Conservation (phyloP, 2,888 invertebrate species). For the Lycaena phlaeas region DNA sequence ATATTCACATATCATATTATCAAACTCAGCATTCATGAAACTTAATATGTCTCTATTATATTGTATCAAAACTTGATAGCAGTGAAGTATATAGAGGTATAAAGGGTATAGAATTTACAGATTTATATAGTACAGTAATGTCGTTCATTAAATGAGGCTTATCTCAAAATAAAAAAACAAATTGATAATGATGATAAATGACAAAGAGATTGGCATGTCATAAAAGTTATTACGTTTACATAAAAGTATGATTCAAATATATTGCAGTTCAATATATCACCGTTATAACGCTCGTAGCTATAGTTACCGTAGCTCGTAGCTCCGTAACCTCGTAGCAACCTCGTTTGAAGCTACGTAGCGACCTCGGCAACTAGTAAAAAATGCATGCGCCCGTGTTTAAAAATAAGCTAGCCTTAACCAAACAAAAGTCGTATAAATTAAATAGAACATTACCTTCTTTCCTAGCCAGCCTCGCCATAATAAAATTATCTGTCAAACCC, state of each 20-base stretch:
- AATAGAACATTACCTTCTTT: neutral
- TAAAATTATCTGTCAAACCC: neutral
- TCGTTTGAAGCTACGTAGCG: slow-evolving; percentile 19
- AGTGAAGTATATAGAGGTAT: too few relatives aligned
- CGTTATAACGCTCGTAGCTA: neutral
- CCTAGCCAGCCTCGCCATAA: neutral
- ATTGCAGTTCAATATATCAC: slow-evolving; percentile 3
- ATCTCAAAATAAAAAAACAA: too few relatives aligned
- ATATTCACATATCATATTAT: too few relatives aligned
- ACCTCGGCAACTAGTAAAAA: slow-evolving; percentile 25
- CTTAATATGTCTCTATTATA: too few relatives aligned
- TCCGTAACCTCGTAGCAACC: slow-evolving; percentile 12
- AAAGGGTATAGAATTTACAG: too few relatives aligned
- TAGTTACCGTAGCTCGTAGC: slow-evolving; percentile 9
- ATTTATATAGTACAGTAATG: too few relatives aligned
- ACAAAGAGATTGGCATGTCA: neutral
- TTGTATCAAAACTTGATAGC: too few relatives aligned
- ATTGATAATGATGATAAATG: too few relatives aligned
- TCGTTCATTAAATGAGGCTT: too few relatives aligned
- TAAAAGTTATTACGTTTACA: neutral
- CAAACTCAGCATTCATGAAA: too few relatives aligned
- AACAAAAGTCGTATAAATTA: neutral
- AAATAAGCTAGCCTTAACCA: slow-evolving; percentile 1
- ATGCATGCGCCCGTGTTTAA: slow-evolving; percentile 16
- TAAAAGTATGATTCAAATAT: neutral